These are phyloP conservation scores for Campopleginae sp. DNA, from an alignment of 2,888 invertebrate species.

Conservation along the genomic window DNA sequence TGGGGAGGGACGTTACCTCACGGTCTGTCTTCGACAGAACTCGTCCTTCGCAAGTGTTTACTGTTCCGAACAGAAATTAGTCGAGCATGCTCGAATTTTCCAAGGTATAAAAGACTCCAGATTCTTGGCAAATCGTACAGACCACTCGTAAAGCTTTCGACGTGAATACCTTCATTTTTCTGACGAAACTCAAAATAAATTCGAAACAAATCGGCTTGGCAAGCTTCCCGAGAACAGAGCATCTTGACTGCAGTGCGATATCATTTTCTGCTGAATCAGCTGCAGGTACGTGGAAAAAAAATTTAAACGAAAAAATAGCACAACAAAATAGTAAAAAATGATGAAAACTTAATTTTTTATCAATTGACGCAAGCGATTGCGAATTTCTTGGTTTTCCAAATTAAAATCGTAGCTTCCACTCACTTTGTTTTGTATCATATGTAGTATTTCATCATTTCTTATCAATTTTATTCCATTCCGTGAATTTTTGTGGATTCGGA, in stretches of 20 bases:
- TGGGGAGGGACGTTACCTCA: slow-evolving; percentile 4
- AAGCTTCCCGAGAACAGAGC: not conserved
- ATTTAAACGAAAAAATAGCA: too few relatives aligned
- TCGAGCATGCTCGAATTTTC: slow-evolving; percentile 41
- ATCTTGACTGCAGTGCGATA: not conserved
- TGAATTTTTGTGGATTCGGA: not conserved
- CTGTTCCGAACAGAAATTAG: slow-evolving; percentile 60
- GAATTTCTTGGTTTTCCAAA: too few relatives aligned
- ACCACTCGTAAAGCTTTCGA: slow-evolving; percentile 34
- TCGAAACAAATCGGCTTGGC: not conserved
- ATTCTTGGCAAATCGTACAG: slow-evolving; percentile 35
- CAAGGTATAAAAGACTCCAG: slow-evolving; percentile 62
- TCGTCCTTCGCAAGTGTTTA: slow-evolving; percentile 41
- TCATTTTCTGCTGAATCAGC: not conserved
- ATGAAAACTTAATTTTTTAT: too few relatives aligned
- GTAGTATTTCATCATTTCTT: too few relatives aligned
- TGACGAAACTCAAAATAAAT: not conserved
- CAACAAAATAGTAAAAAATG: too few relatives aligned
- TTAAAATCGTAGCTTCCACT: too few relatives aligned
- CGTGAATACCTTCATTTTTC: slow-evolving; percentile 21
- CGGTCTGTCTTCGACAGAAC: slow-evolving; percentile 55
- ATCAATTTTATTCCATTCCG: not conserved
- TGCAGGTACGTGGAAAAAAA: not conserved
- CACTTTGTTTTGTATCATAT: too few relatives aligned
- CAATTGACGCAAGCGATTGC: too few relatives aligned